Evolutionary conservation across 2,797 vertebrate genomes (phyloP), one percentile per base, ranked within the genome.

Genomic region (Myotis findleyi): DNA sequence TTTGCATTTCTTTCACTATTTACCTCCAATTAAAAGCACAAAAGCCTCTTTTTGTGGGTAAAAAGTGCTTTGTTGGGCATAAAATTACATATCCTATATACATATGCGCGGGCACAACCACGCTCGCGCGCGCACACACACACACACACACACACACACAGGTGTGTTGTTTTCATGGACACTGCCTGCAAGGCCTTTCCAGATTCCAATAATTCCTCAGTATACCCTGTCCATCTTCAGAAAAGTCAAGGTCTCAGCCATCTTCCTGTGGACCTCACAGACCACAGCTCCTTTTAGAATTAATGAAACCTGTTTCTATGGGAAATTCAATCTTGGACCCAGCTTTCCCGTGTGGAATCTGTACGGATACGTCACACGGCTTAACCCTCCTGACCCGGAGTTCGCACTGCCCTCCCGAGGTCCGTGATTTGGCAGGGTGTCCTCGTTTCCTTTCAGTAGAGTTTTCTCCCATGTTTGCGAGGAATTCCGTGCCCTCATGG

Each of bases 1-100:
- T 64, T 53, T 66, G 69, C 14, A 47, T 76, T 62, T 86, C 27
- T 49, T 79, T 87, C 36, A 76, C 53, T 87, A 14, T 87, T 73
- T 89, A 57, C 88, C 76, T 17, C 36, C 71, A 75, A 36, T 83
- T 83, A 83, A 95, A 93, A 95, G 69, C 16, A 89, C 6, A 27
- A 49, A 80, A 91, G 4, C 18, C 27, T 89, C 36, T 80, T 72
- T 79, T 62, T 72, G 12, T 77, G 21, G 17, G 12, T 38, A 64
- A 44, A 88, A 88, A 81, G 13, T 87, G 36, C 71, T 94, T 88
- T 89, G 30, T 41, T 87, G 49, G 27, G 7, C 66, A 51, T 85
- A 64, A 93, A 89, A n/a, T 71, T 55, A 68, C 51, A 59, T 55
- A 1, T 21, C 20, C 25, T 64, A 41, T 7, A n/a, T 38, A 53